Evolutionary conservation across 2,888 invertebrate genomes (phyloP), one percentile per base, ranked within the genome.

Genomic region (Erannis defoliaria): DNA sequence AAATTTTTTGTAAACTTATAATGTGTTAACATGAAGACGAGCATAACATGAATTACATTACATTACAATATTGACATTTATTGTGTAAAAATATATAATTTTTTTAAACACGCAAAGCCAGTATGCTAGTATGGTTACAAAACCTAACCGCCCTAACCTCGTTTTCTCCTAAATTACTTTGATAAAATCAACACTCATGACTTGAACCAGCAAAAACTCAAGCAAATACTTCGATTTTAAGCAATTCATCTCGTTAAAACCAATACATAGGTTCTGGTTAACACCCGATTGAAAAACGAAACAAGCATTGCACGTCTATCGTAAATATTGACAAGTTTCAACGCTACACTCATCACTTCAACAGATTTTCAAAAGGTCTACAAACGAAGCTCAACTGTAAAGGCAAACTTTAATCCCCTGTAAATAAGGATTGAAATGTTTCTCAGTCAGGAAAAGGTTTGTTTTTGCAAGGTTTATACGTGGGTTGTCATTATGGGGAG

Each of bases 231-330:
- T 43, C 37, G 63, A 57, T 57, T 66, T 55, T 55, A 1, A 45
- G 43, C 29, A 45, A 53, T 54, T 53, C 33, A 59, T 67, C 16
- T 38, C 26, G 56, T 53, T 31, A 33, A 55, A 48, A 53, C 50
- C 33, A 43, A 62, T 68, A 68, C 62, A 61, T 66, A 58, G 65
- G n/a, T 29, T 29, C 29, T 8, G 29, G 68, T 70, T 71, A 67
- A 65, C 70, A 71, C 65, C 65, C 70, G 69, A 71, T 73, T 67
- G 69, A 64, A 70, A 71, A 68, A 75, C 61, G 70, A 73, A 76
- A 74, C 73, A 78, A 80, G 78, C 71, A 74, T 72, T 64, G 61
- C 81, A 74, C 74, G 62, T 70, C 74, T 72, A 75, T 69, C 66
- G 66, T 68, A 71, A 73, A 77, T 61, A 73, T 63, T 68, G 64